Conservation (phyloP, 1,140 invertebrate genomes). For the Apis cerana region DNA sequence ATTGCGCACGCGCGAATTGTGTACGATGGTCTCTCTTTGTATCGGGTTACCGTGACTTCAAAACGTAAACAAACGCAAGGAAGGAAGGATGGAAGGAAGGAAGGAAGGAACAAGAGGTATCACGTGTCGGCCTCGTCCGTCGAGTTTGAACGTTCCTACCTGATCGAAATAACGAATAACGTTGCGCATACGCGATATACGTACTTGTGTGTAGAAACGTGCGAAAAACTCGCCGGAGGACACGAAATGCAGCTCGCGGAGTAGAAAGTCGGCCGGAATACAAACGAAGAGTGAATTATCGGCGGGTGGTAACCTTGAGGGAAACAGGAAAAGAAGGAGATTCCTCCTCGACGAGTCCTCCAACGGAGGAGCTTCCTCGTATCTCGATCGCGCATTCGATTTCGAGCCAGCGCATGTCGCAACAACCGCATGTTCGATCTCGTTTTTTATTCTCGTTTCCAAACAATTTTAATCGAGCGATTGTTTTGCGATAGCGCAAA, state of each 20-base stretch:
- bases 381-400: neutral
- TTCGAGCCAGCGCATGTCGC: no score
- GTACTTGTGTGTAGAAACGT: neutral
- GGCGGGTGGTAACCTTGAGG: conserved; percentile 15
- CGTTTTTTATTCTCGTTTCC: neutral
- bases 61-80: neutral
- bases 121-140: neutral
- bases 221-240: no score
- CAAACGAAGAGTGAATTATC: neutral
- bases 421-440: neutral
- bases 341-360: neutral
- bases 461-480: conserved; percentile 22
- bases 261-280: conserved; percentile 25
- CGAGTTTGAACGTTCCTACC: neutral
- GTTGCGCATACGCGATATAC: no score
- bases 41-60: neutral
- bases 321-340: neutral
- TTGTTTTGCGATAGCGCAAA: neutral
- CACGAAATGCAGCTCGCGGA: neutral
- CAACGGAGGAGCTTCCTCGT: neutral
- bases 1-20: no score
- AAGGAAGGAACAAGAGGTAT: neutral
- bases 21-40: no score
- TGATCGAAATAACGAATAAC: neutral
- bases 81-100: no score